These are phyloP conservation scores for Leucophenga montana DNA, from an alignment of 2,888 invertebrate genomes.

Conservation along the genomic window DNA sequence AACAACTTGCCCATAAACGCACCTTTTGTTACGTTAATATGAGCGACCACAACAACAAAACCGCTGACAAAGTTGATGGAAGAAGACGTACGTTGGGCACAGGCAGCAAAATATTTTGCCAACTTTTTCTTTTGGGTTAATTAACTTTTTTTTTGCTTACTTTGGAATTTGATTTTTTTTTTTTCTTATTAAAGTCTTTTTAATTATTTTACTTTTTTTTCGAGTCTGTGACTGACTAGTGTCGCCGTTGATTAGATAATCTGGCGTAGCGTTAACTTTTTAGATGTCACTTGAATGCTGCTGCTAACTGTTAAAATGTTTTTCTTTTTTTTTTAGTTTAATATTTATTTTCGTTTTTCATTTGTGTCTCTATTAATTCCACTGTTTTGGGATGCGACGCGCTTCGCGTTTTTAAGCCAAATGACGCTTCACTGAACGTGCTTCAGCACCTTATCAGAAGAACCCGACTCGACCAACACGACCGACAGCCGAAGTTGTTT, in stretches of 20 bases:
- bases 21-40: conserved; percentile 17
- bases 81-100: not conserved
- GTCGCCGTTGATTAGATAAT: conserved; percentile 56
- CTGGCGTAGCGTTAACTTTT: conserved; percentile 27
- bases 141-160: not conserved
- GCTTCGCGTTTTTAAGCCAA: conserved; percentile 60
- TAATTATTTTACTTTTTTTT: not conserved
- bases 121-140: not conserved
- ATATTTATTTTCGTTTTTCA: no score
- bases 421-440: conserved; percentile 60
- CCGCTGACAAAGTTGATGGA: no score
- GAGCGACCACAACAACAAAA: not conserved
- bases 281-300: not conserved
- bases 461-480: not conserved
- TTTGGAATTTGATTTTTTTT: not conserved
- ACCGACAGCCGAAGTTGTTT: not conserved
- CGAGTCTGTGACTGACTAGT: conserved; percentile 4
- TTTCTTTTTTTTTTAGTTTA: not conserved
- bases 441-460: conserved; percentile 61
- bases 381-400: conserved; percentile 46
- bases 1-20: conserved; percentile 23
- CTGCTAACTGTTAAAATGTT: not conserved
- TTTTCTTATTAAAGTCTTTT: not conserved
- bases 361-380: no score
- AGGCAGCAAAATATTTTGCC: not conserved